Evolutionary conservation across 2,113 vertebrate genomes (phyloP), one percentile per base, ranked within the genome.

Genomic region (Opisthocomus hoazin): DNA sequence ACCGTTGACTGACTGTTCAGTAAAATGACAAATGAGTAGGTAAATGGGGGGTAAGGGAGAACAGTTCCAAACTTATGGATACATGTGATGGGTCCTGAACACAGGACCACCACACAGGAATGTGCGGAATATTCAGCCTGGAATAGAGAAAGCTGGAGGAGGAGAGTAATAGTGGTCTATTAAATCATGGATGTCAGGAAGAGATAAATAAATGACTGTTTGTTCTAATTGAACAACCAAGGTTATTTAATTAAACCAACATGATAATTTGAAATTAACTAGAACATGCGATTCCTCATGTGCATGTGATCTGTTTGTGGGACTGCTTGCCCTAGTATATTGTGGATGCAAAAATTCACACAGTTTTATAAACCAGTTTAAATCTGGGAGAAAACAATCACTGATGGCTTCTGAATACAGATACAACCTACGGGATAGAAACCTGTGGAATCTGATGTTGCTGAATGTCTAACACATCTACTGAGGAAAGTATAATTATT

Each of bases 241-340:
- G 12, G 51, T 15, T 36, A 34, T 54, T 63, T 68, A 74, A 58
- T 82, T 64, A 92, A 91, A 69, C n/a, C 18, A 77, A 63, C 4
- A 2, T 4, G 53, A 36, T 68, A 41, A 41, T 45, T 92, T 86
- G 45, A 80, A 76, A 56, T 48, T 1, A 68, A 14, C 32, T 75
- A 53, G 64, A 65, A 46, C 34, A n/a, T 65, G 21, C 0, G 5
- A 41, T 64, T 82, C 34, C 9, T 71, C 3, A 2, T 51, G 61
- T 2, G 0, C 0, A 0, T 71, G 66, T 16, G 34, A 53, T 63
- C 2, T 1, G 24, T 61, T 80, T 64, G 32, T 68, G 43, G 60
- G 16, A 41, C 54, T 74, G 54, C 50, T 56, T 77, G 36, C 34
- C 56, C 54, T 37, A 58, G 51, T 29, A 70, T 50, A 19, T 36